Evolutionary conservation across 2,113 vertebrate genomes (phyloP).

Genomic region (Nerophis lumbriciformis): DNA sequence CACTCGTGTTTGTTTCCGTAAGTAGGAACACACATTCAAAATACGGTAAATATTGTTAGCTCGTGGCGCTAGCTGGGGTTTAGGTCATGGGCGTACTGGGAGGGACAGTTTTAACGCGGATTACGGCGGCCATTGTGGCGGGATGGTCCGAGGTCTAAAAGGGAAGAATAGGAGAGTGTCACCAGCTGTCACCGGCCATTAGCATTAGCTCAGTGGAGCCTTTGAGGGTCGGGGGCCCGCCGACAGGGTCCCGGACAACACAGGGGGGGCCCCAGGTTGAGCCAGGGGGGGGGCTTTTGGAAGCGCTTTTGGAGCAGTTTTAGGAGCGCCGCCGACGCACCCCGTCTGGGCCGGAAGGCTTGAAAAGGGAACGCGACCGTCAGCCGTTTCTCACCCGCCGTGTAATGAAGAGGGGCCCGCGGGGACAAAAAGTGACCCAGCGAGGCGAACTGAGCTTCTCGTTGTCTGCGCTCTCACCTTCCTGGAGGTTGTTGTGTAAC

Average conservation of each 20-base stretch:
- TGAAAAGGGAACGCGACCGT: slow-evolving; percentile 70
- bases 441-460: slow-evolving; percentile 14
- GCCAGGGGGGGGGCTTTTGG: slow-evolving; percentile 52
- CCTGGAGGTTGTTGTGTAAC: background rate
- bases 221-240: slow-evolving; percentile 71
- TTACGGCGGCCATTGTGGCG: slow-evolving; percentile 74
- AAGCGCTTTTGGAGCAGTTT: slow-evolving; percentile 59
- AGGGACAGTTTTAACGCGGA: slow-evolving; percentile 79
- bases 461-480: slow-evolving; percentile 11
- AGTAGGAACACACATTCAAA: no score
- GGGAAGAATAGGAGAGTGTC: slow-evolving; percentile 78
- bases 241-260: slow-evolving; percentile 58
- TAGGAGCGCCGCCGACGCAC: slow-evolving; percentile 56
- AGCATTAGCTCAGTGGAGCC: slow-evolving; percentile 75
- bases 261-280: slow-evolving; percentile 64
- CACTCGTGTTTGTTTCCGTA: no score
- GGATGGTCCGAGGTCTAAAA: slow-evolving; percentile 73
- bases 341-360: slow-evolving; percentile 54
- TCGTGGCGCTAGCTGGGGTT: slow-evolving; percentile 19
- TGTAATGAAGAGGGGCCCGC: slow-evolving; percentile 58
- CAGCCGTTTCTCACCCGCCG: slow-evolving; percentile 69
- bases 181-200: slow-evolving; percentile 80
- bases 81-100: slow-evolving; percentile 66
- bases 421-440: slow-evolving; percentile 10
- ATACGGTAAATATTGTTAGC: no score